Evolutionary conservation across 2,113 vertebrate genomes (phyloP).

Genomic region (Poecilia latipinna): DNA sequence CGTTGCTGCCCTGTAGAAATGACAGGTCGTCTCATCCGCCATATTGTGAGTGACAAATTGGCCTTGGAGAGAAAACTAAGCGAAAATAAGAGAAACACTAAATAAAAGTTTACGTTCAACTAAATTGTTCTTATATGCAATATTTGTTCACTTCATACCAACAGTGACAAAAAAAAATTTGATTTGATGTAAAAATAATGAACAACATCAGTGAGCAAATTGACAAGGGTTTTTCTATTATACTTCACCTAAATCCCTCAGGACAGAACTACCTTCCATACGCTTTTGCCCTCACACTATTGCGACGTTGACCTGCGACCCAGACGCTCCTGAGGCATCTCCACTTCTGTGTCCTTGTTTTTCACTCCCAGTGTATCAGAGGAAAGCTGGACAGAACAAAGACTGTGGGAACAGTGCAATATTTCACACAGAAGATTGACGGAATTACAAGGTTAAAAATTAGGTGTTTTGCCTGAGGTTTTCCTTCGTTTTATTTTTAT

Average conservation of each 20-base stretch:
- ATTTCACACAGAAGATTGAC: conserved; percentile 76
- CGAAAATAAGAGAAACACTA: neutral
- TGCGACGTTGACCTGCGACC: neutral
- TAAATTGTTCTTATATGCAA: neutral
- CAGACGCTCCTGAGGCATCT: too few species aligned
- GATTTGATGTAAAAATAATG: too few species aligned
- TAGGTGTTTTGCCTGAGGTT: conserved; percentile 44
- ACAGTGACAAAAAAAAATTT: too few species aligned
- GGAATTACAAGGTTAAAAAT: conserved; percentile 56
- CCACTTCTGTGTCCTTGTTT: neutral
- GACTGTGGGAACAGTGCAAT: conserved; percentile 80
- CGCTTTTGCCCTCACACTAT: neutral
- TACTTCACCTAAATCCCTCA: too few species aligned
- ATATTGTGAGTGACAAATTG: neutral
- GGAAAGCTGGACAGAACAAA: conserved; percentile 62
- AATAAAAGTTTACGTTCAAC: neutral
- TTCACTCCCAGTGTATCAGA: conserved; percentile 22
- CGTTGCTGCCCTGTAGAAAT: neutral
- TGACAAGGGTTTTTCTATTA: too few species aligned
- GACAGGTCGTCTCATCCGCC: neutral
- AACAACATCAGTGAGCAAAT: too few species aligned
- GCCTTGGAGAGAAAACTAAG: neutral
- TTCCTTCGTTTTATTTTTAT: conserved; percentile 10
- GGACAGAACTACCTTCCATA: too few species aligned
- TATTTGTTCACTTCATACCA: neutral